Evolutionary conservation across 1,140 invertebrate species (phyloP), one percentile per base, ranked within the genome.

Genomic region (Aphelinus atriplicis): DNA sequence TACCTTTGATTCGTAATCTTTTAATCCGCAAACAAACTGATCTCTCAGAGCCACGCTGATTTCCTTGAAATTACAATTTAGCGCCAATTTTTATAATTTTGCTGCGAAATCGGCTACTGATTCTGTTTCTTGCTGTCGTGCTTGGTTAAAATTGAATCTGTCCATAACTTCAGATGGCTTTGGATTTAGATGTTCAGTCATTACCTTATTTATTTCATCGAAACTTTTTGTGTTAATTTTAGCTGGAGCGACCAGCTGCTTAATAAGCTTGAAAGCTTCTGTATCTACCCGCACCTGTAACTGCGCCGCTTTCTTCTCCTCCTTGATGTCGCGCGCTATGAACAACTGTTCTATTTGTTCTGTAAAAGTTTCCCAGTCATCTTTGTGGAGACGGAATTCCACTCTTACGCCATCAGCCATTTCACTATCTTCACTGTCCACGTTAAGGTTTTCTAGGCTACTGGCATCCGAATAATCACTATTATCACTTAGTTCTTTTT

Each of bases 311-410:
- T 72, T 62, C 50, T 63, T 72, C 10, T 72, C 70, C 3, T 51
- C 61, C 46, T 62, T 62, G 3, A 64, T 72, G n/a, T 63, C 60
- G 3, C 43, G 46, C 43, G 58, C 60, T 7, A 51, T 53, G 61
- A 72, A 63, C 5, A n/a, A 64, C 45, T 50, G 7, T 72, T 72
- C 70, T 4, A 72, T 3, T 55, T 64, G 48, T 26, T 72, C 70
- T 10, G 45, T 63, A 47, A 72, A 72, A n/a, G 50, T 72, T 72
- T 72, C 70, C 70, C 70, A 72, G 43, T 72, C 50, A 63, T 58
- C 70, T 9, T 72, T 58, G 47, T 64, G n/a, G 9, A 62, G 48
- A 3, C 4, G n/a, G 43, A 63, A 72, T 46, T 71, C 10, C 43
- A 71, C 3, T 43, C 47, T 71, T 43, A 45, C 45, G 42, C 51